Percentiles rank a stretch among this genome's conserved stretches.
Evolutionary conservation across 2,113 vertebrate genomes (phyloP).

Genomic region (Macrotis lagotis): DNA sequence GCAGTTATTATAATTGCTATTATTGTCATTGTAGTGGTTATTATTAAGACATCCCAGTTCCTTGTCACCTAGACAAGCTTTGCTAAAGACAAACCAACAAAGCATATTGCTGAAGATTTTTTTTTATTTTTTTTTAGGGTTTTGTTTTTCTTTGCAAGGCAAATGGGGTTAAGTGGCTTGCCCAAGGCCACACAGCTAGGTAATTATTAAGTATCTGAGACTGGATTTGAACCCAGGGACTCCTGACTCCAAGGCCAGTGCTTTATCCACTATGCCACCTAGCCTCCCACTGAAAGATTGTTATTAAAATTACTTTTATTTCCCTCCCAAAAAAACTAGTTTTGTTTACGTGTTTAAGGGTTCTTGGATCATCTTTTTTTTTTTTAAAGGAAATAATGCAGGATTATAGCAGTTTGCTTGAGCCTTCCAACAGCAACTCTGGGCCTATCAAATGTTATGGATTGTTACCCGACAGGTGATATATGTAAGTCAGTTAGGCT

Average conservation of each 20-base stretch:
- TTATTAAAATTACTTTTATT: neutral
- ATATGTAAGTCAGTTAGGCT: constrained; percentile 30
- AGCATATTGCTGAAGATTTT: neutral
- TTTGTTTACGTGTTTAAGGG: too few species aligned
- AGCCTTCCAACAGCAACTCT: constrained; percentile 27
- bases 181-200: too few species aligned
- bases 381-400: neutral
- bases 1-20: neutral
- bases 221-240: too few species aligned
- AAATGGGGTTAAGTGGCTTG: too few species aligned
- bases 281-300: too few species aligned
- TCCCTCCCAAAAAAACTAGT: too few species aligned
- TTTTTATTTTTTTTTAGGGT: too few species aligned
- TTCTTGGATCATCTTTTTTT: too few species aligned
- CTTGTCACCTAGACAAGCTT: neutral
- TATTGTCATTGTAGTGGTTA: neutral
- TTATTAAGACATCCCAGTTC: neutral
- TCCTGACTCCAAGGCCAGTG: too few species aligned
- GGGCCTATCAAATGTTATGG: neutral
- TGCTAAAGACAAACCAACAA: neutral
- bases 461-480: neutral
- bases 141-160: too few species aligned
- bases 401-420: neutral
- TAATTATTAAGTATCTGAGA: too few species aligned
- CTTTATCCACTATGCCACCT: too few species aligned